A percentile compares a stretch with the other conserved stretches of the same genome.
Conservation (phyloP, 2,888 invertebrate species). For the Caenorhabditis sp. region DNA sequence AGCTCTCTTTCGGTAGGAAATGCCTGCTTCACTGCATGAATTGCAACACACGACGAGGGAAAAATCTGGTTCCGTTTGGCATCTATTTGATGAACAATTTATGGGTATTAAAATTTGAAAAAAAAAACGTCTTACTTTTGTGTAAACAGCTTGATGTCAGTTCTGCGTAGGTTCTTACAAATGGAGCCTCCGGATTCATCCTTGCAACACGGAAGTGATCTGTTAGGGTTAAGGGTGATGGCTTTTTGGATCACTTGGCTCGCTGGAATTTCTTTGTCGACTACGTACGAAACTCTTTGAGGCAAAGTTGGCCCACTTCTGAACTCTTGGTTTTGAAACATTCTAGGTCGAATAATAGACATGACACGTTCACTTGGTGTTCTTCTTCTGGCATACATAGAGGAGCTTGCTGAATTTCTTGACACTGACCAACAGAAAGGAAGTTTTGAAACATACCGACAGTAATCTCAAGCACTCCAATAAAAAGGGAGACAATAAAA, state of each 20-base stretch:
- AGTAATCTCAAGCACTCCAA: slow-evolving; percentile 36
- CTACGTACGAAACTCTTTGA: not conserved
- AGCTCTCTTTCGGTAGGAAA: slow-evolving; percentile 69
- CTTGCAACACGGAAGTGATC: slow-evolving; percentile 72
- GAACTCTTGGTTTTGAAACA: slow-evolving; percentile 48
- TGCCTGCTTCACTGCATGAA: slow-evolving; percentile 70
- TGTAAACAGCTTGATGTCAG: slow-evolving; percentile 65
- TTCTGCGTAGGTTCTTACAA: slow-evolving; percentile 69
- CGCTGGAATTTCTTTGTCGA: slow-evolving; percentile 14
- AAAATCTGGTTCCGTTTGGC: slow-evolving; percentile 71
- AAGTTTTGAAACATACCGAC: slow-evolving; percentile 26
- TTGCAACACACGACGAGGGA: slow-evolving; percentile 74
- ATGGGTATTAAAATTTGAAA: not conserved
- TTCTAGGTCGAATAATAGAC: slow-evolving; percentile 60
- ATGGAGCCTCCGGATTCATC: slow-evolving; percentile 73
- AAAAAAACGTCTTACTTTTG: slow-evolving; percentile 50
- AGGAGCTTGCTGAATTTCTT: slow-evolving; percentile 33
- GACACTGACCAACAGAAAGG: too few relatives aligned
- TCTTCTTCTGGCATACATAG: slow-evolving; percentile 57
- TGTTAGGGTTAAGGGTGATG: slow-evolving; percentile 53
- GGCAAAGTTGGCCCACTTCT: slow-evolving; percentile 35
- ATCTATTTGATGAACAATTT: slow-evolving; percentile 52
- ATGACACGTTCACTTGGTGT: slow-evolving; percentile 51
- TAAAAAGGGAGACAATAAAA: slow-evolving; percentile 20
- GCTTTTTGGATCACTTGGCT: slow-evolving; percentile 42